Conservation (phyloP, 2,113 vertebrate genomes). For the Bostrychus sinensis region DNA sequence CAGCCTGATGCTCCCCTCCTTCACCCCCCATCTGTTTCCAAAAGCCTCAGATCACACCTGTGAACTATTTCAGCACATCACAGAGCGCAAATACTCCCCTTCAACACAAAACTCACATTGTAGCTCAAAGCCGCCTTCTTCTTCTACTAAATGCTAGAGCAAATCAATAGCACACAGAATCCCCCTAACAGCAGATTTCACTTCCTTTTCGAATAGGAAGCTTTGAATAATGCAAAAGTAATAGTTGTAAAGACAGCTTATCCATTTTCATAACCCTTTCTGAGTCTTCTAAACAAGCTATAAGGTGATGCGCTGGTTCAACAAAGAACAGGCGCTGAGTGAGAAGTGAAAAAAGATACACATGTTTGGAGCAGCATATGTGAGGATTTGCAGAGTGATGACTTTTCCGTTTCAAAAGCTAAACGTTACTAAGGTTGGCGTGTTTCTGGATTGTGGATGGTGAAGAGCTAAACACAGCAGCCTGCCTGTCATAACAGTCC, state of each 20-base stretch:
- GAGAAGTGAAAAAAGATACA: constrained; percentile 23
- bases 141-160: constrained; percentile 57
- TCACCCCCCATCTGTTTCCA: constrained; percentile 53
- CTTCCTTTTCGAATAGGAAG: constrained; percentile 38
- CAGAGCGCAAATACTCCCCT: constrained; percentile 49
- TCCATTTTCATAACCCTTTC: constrained; percentile 57
- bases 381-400: constrained; percentile 17
- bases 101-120: constrained; percentile 43
- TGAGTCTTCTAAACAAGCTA: constrained; percentile 37
- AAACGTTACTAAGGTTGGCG: too few species aligned
- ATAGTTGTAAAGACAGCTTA: constrained; percentile 50
- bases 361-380: constrained; percentile 27
- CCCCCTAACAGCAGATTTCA: constrained; percentile 42
- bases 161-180: constrained; percentile 61
- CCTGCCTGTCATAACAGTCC: constrained; percentile 55
- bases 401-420: constrained; percentile 16
- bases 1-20: constrained; percentile 39
- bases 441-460: constrained; percentile 25
- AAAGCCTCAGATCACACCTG: constrained; percentile 73
- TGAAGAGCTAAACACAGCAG: constrained; percentile 52
- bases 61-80: constrained; percentile 75
- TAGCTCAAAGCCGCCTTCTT: constrained; percentile 46
- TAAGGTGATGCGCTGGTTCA: constrained; percentile 32
- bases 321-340: constrained; percentile 35
- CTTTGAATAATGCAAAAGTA: constrained; percentile 62